phyloP scores from a whole-genome alignment of 2,888 invertebrate species.

The Dolomedes plantarius region DNA sequence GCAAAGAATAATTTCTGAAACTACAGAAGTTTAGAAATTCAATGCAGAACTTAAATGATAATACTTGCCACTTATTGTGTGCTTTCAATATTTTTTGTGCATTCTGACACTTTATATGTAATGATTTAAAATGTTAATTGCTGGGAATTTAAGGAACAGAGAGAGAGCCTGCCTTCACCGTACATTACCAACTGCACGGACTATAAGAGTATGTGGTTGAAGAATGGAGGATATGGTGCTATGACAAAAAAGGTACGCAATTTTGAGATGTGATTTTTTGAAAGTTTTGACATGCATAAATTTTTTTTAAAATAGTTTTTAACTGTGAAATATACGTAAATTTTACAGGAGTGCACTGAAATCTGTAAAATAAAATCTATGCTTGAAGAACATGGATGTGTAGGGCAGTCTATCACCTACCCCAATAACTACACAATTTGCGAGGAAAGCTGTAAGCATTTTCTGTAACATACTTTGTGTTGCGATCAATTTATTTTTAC shows the following conservation, averaged over 20 bases:
- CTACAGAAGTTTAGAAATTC: too few relatives aligned
- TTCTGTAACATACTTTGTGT: too few relatives aligned
- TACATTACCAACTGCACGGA: conserved; percentile 48
- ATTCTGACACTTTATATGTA: too few relatives aligned
- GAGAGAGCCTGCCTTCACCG: conserved; percentile 31
- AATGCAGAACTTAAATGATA: too few relatives aligned
- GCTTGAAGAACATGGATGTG: conserved; percentile 24
- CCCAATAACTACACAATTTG: conserved; percentile 31
- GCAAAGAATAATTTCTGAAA: too few relatives aligned
- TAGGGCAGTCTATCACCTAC: conserved; percentile 27
- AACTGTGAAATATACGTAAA: neutral
- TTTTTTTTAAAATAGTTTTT: neutral
- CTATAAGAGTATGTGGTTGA: conserved; percentile 28
- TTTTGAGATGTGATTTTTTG: neutral
- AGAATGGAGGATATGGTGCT: conserved; percentile 49
- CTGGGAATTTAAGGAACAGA: conserved; percentile 16
- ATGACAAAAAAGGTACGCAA: conserved; percentile 33
- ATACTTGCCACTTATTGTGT: too few relatives aligned
- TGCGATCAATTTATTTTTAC: too few relatives aligned
- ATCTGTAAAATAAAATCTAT: conserved; percentile 34
- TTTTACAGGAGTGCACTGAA: conserved; percentile 33
- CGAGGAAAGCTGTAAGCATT: neutral
- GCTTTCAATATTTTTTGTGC: too few relatives aligned
- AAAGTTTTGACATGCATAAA: too few relatives aligned
- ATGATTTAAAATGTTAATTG: too few relatives aligned